These are phyloP conservation scores for Thamnophis elegans DNA, from an alignment of 2,797 vertebrate species.

Conservation along the genomic window DNA sequence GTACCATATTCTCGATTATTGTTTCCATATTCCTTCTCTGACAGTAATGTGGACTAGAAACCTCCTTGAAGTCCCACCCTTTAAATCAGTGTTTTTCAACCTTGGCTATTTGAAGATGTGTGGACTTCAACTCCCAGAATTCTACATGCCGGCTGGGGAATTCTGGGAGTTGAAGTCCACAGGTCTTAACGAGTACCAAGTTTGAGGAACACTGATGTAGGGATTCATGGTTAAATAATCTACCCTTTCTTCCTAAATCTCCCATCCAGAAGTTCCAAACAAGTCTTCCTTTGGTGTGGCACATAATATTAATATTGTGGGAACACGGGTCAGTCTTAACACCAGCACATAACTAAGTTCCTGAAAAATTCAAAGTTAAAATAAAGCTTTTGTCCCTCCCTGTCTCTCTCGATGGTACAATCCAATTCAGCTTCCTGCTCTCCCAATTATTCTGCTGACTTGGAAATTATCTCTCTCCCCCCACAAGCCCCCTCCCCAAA, in stretches of 20 bases:
- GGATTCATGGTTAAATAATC: too few species aligned
- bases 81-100: neutral
- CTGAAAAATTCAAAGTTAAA: neutral
- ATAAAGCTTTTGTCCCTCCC: neutral
- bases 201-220: neutral
- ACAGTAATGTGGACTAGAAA: neutral
- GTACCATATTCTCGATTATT: too few species aligned
- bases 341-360: neutral
- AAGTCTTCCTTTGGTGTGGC: neutral
- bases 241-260: too few species aligned
- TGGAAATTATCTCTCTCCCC: neutral
- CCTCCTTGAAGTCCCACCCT: neutral
- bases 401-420: neutral
- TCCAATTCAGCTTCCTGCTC: neutral
- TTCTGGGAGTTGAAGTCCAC: neutral
- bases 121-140: neutral
- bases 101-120: neutral
- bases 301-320: neutral
- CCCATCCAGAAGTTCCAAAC: neutral
- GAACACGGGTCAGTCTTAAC: too few species aligned
- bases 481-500: too few species aligned
- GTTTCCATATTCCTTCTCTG: neutral
- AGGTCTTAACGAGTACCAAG: neutral
- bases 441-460: neutral
- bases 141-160: neutral